These are phyloP conservation scores for Rhagium mordax DNA, from an alignment of 2,888 invertebrate genomes.

Conservation along the genomic window DNA sequence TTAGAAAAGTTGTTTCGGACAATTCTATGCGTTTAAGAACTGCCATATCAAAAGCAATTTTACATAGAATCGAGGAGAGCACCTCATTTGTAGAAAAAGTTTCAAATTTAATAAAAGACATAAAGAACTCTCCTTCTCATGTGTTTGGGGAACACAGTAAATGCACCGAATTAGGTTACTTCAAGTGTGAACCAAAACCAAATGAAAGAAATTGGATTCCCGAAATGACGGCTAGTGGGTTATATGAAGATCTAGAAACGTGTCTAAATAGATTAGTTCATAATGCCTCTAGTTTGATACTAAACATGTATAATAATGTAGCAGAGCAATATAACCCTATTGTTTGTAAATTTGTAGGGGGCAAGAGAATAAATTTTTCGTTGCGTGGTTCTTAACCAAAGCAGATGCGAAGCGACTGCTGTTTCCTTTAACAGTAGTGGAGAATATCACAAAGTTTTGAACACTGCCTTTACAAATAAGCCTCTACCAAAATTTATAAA, in stretches of 20 bases:
- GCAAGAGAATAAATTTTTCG: constrained; percentile 61
- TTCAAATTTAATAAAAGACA: background rate
- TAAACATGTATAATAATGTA: background rate
- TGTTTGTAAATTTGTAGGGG: constrained; percentile 53
- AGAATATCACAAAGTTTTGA: background rate
- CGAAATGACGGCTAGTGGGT: background rate
- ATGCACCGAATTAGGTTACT: background rate
- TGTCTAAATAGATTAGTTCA: background rate
- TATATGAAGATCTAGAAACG: background rate
- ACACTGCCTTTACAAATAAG: background rate
- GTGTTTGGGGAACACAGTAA: background rate
- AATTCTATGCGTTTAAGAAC: background rate
- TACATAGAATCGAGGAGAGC: background rate
- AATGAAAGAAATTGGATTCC: background rate
- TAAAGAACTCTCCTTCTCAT: background rate
- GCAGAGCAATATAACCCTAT: constrained; percentile 24
- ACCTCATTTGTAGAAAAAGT: background rate
- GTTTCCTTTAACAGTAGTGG: constrained; percentile 57
- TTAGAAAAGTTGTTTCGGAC: background rate
- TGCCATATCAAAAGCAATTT: background rate
- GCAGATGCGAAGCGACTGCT: constrained; percentile 60
- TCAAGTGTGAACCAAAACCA: background rate
- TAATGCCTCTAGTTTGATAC: background rate
- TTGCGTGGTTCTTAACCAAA: constrained; percentile 57
- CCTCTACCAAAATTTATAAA: too few species aligned